Evolutionary conservation across 2,797 vertebrate genomes (phyloP).

Genomic region (Crenuchus spilurus): DNA sequence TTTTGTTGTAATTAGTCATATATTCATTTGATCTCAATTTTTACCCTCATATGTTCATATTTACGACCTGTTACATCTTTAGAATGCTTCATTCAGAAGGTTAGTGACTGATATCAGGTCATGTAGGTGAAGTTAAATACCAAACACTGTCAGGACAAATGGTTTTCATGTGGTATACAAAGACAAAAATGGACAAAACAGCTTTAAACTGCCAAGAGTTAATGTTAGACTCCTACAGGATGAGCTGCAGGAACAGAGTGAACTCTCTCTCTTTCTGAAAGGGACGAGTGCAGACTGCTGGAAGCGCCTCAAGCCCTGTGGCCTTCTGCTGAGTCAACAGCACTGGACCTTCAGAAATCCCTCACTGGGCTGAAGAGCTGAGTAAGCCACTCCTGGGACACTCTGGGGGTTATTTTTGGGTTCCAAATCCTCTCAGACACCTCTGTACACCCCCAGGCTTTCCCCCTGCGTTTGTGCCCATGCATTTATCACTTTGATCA

Average conservation of each 20-base stretch:
- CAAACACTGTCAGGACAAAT: too few relatives aligned
- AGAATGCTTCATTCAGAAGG: too few relatives aligned
- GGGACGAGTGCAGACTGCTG: neutral
- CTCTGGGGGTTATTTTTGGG: conserved; percentile 64
- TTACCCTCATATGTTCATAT: too few relatives aligned
- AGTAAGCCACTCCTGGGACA: conserved; percentile 57
- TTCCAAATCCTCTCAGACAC: conserved; percentile 52
- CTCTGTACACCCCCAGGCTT: conserved; percentile 21
- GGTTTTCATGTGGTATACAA: too few relatives aligned
- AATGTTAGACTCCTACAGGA: too few relatives aligned
- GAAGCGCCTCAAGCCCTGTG: neutral
- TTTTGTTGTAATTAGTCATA: too few relatives aligned
- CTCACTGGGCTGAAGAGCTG: conserved; percentile 65
- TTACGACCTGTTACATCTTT: too few relatives aligned
- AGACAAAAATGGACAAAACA: too few relatives aligned
- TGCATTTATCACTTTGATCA: conserved; percentile 46
- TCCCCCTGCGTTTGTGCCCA: conserved; percentile 8
- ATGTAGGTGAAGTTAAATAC: too few relatives aligned
- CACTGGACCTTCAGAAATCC: conserved; percentile 63
- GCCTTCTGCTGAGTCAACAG: conserved; percentile 63
- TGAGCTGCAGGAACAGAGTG: conserved; percentile 26
- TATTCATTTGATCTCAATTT: too few relatives aligned
- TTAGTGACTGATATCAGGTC: too few relatives aligned
- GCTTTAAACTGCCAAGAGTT: too few relatives aligned
- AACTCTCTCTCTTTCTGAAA: conserved; percentile 15